These are phyloP conservation scores for Datnioides undecimradiatus DNA, from an alignment of 2,113 vertebrate genomes.

Conservation along the genomic window DNA sequence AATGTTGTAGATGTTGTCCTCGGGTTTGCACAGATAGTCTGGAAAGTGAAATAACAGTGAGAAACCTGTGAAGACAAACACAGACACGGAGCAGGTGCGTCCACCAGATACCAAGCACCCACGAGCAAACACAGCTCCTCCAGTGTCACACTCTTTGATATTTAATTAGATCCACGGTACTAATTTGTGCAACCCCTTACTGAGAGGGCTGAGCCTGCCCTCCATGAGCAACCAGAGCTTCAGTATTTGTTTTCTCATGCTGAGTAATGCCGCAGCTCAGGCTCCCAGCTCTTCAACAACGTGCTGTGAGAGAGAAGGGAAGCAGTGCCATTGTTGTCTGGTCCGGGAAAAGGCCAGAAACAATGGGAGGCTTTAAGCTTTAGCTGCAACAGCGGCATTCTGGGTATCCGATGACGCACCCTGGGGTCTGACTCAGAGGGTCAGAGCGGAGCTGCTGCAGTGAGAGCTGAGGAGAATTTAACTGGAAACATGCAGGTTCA, in stretches of 20 bases:
- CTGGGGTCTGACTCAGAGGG: slow-evolving; percentile 4
- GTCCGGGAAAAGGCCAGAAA: slow-evolving; percentile 35
- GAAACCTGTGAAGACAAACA: not conserved
- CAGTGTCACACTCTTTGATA: not conserved
- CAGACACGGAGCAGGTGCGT: not conserved
- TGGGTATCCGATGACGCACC: slow-evolving; percentile 24
- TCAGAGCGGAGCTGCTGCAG: not conserved
- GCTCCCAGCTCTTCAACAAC: slow-evolving; percentile 16
- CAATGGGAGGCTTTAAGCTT: slow-evolving; percentile 39
- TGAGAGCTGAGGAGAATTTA: not conserved
- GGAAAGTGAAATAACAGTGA: not conserved
- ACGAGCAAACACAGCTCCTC: not conserved
- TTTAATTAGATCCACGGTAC: not conserved
- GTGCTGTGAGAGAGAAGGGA: slow-evolving; percentile 33
- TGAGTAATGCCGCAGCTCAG: slow-evolving; percentile 23
- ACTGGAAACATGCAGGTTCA: too few relatives aligned
- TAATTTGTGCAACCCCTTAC: not conserved
- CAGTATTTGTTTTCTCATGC: slow-evolving; percentile 21
- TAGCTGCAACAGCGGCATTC: not conserved
- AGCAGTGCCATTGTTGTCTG: slow-evolving; percentile 55
- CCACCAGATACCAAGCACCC: not conserved
- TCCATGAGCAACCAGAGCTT: slow-evolving; percentile 6
- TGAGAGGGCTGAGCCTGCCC: not conserved
- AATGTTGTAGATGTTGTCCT: slow-evolving; percentile 96
- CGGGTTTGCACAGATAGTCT: slow-evolving; percentile 97